Evolutionary conservation across 2,888 invertebrate species (phyloP).

Genomic region (Stenichneumon culpator): DNA sequence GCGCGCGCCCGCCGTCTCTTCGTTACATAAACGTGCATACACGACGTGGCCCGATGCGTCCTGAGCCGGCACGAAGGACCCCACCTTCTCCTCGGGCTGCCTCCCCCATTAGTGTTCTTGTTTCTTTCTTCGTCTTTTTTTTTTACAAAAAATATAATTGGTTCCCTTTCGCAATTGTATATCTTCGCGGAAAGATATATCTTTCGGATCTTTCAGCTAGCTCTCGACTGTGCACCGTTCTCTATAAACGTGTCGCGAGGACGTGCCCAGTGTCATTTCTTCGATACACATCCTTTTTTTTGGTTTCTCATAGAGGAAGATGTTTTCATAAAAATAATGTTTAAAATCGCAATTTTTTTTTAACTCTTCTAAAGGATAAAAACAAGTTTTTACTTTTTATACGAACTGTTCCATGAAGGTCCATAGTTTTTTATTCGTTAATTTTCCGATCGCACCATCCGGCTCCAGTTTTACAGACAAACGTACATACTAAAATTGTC

Average conservation of each 20-base stretch:
- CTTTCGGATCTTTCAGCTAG: neutral
- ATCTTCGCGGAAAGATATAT: neutral
- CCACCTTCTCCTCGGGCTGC: conserved; percentile 2
- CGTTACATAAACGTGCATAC: conserved; percentile 78
- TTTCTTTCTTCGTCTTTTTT: conserved; percentile 10
- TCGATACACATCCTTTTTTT: neutral
- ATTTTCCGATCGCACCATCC: too few species aligned
- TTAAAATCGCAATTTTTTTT: too few species aligned
- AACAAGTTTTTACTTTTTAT: too few species aligned
- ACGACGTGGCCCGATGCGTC: conserved; percentile 55
- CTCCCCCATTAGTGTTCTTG: neutral
- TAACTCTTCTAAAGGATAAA: too few species aligned
- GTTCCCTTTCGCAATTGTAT: conserved; percentile 80
- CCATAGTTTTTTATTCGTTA: too few species aligned
- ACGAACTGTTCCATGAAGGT: too few species aligned
- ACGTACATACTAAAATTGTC: too few species aligned
- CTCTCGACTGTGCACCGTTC: neutral
- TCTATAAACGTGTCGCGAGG: neutral
- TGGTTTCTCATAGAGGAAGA: neutral
- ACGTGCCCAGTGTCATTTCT: neutral
- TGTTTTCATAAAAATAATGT: too few species aligned
- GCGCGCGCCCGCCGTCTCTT: conserved; percentile 35
- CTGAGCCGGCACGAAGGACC: conserved; percentile 39
- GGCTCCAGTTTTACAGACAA: too few species aligned
- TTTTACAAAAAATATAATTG: conserved; percentile 71